Conservation (phyloP, 2,888 invertebrate genomes). For the Lasioglossum lativentre region DNA sequence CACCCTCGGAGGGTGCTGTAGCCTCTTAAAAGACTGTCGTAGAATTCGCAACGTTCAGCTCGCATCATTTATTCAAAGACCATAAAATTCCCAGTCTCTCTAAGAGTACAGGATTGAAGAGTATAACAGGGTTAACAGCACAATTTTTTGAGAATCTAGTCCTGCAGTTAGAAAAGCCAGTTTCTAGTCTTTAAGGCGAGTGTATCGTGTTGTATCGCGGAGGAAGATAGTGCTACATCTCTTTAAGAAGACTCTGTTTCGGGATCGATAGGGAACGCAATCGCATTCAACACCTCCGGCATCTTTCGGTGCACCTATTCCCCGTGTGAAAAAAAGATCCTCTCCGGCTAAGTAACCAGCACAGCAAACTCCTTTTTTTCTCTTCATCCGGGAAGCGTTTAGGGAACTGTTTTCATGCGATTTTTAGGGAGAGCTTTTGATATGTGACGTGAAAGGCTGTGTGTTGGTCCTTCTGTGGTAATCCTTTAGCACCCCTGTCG, state of each 20-base stretch:
- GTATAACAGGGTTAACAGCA: not conserved
- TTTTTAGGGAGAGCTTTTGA: not conserved
- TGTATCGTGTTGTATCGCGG: constrained; percentile 44
- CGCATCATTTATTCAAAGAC: not conserved
- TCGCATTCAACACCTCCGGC: constrained; percentile 73
- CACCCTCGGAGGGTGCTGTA: not conserved
- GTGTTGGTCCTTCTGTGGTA: not conserved
- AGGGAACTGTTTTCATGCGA: not conserved
- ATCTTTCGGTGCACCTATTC: constrained; percentile 52
- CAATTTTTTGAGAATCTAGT: not conserved
- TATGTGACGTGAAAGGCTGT: not conserved
- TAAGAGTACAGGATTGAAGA: not conserved
- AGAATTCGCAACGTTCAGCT: not conserved
- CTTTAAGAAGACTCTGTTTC: constrained; percentile 75
- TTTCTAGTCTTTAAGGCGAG: constrained; percentile 42
- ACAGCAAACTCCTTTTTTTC: not conserved
- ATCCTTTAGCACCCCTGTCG: constrained; percentile 2
- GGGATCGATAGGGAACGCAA: constrained; percentile 76
- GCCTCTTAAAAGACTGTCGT: not conserved
- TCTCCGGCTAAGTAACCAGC: constrained; percentile 13
- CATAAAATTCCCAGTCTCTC: not conserved
- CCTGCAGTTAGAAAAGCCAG: not conserved
- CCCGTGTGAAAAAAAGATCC: constrained; percentile 41
- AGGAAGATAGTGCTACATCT: constrained; percentile 73
- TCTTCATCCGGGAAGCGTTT: not conserved